Conservation (phyloP, 2,113 vertebrate species). For the Festucalex cinctus region DNA sequence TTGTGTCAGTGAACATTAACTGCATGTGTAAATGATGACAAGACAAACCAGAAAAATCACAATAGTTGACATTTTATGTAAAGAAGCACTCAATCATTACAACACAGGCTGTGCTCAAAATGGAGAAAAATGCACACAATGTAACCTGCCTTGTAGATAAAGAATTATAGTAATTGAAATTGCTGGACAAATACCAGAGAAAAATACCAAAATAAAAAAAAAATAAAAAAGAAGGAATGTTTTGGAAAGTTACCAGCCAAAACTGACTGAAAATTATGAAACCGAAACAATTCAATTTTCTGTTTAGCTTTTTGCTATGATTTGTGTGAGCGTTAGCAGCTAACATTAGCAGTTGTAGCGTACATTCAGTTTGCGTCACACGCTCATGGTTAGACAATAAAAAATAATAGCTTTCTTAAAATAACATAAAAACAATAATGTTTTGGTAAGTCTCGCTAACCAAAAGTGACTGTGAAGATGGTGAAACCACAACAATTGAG, state of each 20-base stretch:
- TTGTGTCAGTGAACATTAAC: background rate
- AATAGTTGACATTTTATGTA: background rate
- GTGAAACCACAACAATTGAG: background rate
- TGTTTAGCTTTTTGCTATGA: background rate
- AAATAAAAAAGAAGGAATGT: background rate
- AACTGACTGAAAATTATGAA: background rate
- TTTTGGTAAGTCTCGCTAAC: background rate
- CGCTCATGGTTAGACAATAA: background rate
- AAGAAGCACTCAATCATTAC: background rate
- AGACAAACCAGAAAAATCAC: background rate
- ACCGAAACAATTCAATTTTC: background rate
- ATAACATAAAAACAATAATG: background rate
- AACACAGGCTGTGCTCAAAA: background rate
- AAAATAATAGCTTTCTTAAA: background rate
- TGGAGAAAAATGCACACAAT: background rate
- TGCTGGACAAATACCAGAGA: background rate
- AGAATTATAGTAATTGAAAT: background rate
- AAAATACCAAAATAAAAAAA: background rate
- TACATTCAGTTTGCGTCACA: background rate
- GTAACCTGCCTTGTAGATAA: no score
- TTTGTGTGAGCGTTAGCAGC: background rate
- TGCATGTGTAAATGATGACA: background rate
- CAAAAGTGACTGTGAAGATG: background rate
- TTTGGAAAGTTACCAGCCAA: background rate
- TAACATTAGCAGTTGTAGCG: background rate